Base-by-base conservation (phyloP, 2,797 vertebrate genomes). In the Peromyscus eremicus region DNA sequence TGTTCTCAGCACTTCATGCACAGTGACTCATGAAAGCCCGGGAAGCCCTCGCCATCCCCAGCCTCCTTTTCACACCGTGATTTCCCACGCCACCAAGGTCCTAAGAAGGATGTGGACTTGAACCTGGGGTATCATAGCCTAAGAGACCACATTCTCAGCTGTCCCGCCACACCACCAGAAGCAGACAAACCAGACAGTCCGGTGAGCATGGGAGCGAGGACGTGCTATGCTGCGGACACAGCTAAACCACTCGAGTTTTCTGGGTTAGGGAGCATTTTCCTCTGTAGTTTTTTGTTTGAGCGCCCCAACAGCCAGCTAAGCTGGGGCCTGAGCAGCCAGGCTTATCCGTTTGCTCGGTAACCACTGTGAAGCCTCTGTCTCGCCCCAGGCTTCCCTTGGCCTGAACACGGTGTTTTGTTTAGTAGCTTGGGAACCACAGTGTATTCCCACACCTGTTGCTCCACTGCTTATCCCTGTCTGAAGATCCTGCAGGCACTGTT, bases 191-290 rank as follows among this genome's bases (percentile, higher is more conserved):
- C 29, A 16, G 49, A 5, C 2, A n/a, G 32, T 64, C 79, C 13
- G 11, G n/a, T 27, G 79, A 34, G 29, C 37, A 14, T n/a, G 6
- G 37, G 81, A 52, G 64, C 27, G 68, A 27, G 7, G 73, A 80
- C 5, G 1, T 2, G 21, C 37, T 43, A 3, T 9, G 1, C 66
- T 9, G 16, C 0, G 23, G 5, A 49, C 2, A 49, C 3, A 3
- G 27, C 89, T 77, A 2, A 85, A 68, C 46, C 34, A 17, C 37
- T 80, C 2, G 0, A 29, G 16, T 40, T 89, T 82, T 80, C 90
- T 81, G 37, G 27, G 34, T 86, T 76, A 29, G 27, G 68, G 84
- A 55, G 21, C 6, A 0, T 1, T 25, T 81, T 70, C 68, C 89
- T 85, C 91, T 91, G 23, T 2, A 2, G 81, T 77, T 84, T 73